These are phyloP conservation scores for Phainopepla nitens DNA, from an alignment of 2,113 vertebrate genomes.

Conservation along the genomic window DNA sequence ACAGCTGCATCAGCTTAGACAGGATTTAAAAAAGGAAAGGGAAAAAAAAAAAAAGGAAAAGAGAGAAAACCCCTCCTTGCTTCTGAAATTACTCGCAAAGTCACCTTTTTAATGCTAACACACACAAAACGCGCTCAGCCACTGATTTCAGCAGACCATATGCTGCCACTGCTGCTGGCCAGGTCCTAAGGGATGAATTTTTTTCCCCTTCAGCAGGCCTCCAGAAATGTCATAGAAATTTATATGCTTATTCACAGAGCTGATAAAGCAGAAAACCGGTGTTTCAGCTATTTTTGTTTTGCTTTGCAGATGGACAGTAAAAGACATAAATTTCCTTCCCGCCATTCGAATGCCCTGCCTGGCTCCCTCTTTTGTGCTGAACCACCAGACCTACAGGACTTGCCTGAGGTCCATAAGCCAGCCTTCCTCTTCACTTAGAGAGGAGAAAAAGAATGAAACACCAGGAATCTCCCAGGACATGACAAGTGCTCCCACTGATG, in stretches of 20 bases:
- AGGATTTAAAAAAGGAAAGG: neutral
- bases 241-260: slow-evolving; percentile 81
- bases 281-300: slow-evolving; percentile 82
- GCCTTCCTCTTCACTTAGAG: neutral
- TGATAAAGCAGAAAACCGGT: slow-evolving; percentile 78
- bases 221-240: slow-evolving; percentile 78
- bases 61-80: neutral
- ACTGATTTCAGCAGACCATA: slow-evolving; percentile 72
- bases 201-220: slow-evolving; percentile 77
- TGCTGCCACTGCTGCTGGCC: slow-evolving; percentile 69
- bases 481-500: neutral
- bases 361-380: slow-evolving; percentile 5
- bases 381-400: neutral
- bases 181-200: slow-evolving; percentile 74
- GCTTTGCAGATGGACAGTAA: slow-evolving; percentile 77
- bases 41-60: neutral
- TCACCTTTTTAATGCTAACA: slow-evolving; percentile 73
- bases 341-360: neutral
- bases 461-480: neutral
- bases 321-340: slow-evolving; percentile 71
- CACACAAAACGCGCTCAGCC: slow-evolving; percentile 52
- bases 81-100: slow-evolving; percentile 69
- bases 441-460: neutral
- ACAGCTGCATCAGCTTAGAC: slow-evolving; percentile 43
- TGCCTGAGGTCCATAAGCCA: neutral